These are phyloP conservation scores for Chroicocephalus ridibundus DNA, from an alignment of 2,113 vertebrate genomes.

Conservation along the genomic window DNA sequence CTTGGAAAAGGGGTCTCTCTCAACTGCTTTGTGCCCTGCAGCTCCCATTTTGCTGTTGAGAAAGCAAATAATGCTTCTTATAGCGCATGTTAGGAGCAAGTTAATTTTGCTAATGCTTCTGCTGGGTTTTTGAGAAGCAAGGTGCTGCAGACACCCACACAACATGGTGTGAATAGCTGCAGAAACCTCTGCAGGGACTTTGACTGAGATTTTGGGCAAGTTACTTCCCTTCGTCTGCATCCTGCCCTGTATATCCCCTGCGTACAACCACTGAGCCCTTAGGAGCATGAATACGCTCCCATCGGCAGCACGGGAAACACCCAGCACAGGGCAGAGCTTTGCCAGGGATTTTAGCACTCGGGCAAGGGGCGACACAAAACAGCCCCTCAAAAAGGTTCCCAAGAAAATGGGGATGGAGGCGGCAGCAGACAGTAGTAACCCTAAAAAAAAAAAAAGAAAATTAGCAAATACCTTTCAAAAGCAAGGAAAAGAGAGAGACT, in stretches of 20 bases:
- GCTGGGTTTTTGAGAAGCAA: background rate
- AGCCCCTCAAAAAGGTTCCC: background rate
- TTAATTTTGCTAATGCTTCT: background rate
- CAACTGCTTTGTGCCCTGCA: background rate
- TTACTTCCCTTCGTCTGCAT: background rate
- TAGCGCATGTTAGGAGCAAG: fast-evolving
- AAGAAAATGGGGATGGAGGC: background rate
- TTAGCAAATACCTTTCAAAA: background rate
- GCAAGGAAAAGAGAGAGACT: background rate
- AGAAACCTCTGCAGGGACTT: background rate
- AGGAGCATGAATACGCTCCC: background rate
- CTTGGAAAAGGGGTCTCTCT: background rate
- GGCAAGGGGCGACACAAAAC: background rate
- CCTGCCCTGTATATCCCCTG: too few relatives aligned
- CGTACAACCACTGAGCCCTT: fast-evolving
- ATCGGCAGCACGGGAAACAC: background rate
- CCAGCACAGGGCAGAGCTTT: background rate
- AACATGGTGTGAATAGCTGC: fast-evolving
- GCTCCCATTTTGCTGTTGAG: background rate
- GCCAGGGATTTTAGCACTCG: fast-evolving
- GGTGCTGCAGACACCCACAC: background rate
- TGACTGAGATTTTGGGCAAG: background rate
- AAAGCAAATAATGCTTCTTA: background rate
- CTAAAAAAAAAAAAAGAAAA: background rate
- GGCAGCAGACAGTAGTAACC: background rate